A percentile compares a stretch with the other conserved stretches of the same genome.
Conservation (phyloP, 2,888 invertebrate species). For the Nysson spinosus region DNA sequence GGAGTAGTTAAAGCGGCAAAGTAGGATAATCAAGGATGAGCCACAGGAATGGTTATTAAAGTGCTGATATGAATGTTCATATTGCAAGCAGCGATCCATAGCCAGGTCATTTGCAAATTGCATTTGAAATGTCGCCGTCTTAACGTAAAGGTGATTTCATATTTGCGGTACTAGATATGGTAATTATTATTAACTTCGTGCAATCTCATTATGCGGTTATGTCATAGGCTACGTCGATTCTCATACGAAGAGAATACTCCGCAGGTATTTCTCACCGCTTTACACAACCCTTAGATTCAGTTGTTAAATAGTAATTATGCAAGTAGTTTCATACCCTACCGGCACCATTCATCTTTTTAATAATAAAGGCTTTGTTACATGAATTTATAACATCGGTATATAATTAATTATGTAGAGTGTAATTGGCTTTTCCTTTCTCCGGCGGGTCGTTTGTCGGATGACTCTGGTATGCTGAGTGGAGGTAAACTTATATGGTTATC, state of each 20-base stretch:
- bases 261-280: slow-evolving; percentile 17
- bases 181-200: slow-evolving; percentile 48
- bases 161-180: slow-evolving; percentile 3
- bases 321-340: slow-evolving; percentile 22
- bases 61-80: too few relatives aligned
- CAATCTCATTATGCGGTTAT: slow-evolving; percentile 43
- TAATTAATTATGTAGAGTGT: slow-evolving; percentile 18
- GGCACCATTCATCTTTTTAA: slow-evolving; percentile 1
- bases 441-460: neutral
- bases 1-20: too few relatives aligned
- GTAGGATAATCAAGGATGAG: too few relatives aligned
- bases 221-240: slow-evolving; percentile 27
- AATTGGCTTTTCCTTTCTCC: neutral
- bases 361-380: slow-evolving; percentile 1
- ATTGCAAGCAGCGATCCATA: neutral
- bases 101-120: slow-evolving; percentile 9
- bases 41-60: too few relatives aligned
- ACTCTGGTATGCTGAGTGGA: too few relatives aligned
- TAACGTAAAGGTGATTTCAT: slow-evolving; percentile 3
- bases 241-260: slow-evolving; percentile 21
- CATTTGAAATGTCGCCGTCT: slow-evolving; percentile 19
- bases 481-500: too few relatives aligned
- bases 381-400: slow-evolving; percentile 3
- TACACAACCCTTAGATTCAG: slow-evolving; percentile 17
- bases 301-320: slow-evolving; percentile 40